phyloP scores from a whole-genome alignment of 2,888 invertebrate species.

The Acanthosepion lycidas region DNA sequence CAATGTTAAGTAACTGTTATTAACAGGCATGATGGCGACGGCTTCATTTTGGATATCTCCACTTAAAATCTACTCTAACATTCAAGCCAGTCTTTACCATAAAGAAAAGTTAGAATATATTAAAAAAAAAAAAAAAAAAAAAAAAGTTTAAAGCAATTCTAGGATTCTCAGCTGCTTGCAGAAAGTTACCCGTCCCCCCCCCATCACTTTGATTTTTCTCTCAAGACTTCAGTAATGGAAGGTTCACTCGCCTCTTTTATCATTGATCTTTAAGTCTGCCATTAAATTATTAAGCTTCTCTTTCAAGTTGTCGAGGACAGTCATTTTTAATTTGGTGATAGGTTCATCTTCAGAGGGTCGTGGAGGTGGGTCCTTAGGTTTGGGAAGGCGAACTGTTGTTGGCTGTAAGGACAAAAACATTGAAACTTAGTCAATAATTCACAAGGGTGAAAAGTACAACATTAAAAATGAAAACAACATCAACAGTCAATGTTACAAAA shows the following conservation, averaged over 20 bases:
- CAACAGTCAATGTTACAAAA: background rate
- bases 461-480: background rate
- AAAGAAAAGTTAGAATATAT: too few species aligned
- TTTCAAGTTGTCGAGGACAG: constrained; percentile 82
- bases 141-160: too few species aligned
- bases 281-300: constrained; percentile 78
- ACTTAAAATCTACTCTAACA: too few species aligned
- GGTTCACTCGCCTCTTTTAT: background rate
- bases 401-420: background rate
- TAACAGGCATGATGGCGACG: too few species aligned
- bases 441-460: background rate
- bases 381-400: constrained; percentile 52
- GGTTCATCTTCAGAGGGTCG: constrained; percentile 70
- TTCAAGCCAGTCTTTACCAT: too few species aligned
- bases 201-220: too few species aligned
- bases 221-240: too few species aligned
- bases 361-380: constrained; percentile 52
- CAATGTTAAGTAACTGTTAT: too few species aligned
- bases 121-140: too few species aligned
- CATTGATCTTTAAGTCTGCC: constrained; percentile 53
- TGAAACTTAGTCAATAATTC: background rate
- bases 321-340: constrained; percentile 63
- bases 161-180: too few species aligned
- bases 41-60: too few species aligned
- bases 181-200: too few species aligned